Conservation (phyloP, 2,888 invertebrate species). For the Punctoribates punctum region DNA sequence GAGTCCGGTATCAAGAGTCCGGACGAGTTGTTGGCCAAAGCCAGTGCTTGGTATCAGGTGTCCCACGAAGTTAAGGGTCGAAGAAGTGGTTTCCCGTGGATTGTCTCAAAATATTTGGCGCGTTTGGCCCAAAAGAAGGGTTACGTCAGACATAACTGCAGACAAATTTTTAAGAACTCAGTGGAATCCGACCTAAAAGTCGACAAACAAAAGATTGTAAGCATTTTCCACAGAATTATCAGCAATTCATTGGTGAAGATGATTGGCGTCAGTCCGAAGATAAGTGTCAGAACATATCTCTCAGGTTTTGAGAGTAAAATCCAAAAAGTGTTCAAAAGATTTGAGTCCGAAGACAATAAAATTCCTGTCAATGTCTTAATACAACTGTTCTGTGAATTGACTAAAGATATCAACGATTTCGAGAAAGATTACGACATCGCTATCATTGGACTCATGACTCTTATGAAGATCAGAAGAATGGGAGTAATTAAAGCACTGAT, state of each 20-base stretch:
- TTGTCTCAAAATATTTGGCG: slow-evolving; percentile 42
- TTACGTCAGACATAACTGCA: background rate
- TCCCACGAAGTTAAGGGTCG: background rate
- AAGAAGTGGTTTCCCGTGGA: slow-evolving; percentile 44
- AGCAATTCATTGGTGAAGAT: too few species aligned
- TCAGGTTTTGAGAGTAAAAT: background rate
- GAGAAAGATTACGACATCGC: background rate
- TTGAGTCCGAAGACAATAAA: background rate
- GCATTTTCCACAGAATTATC: too few species aligned
- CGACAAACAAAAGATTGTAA: too few species aligned
- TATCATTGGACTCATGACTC: background rate
- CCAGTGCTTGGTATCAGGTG: slow-evolving; percentile 46
- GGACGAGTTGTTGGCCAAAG: slow-evolving; percentile 41
- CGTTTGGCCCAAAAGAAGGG: background rate
- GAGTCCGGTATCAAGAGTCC: background rate
- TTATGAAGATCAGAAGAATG: background rate
- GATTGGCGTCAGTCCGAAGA: too few species aligned
- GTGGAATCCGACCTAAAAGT: background rate
- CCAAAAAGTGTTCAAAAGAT: background rate
- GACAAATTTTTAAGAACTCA: background rate
- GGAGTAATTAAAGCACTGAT: background rate
- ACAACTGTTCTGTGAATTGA: background rate
- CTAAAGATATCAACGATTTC: background rate
- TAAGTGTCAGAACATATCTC: too few species aligned
- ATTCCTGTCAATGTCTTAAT: background rate